Evolutionary conservation across 2,888 invertebrate species (phyloP), one percentile per base, ranked within the genome.

Genomic region (Hybos culiciformis): DNA sequence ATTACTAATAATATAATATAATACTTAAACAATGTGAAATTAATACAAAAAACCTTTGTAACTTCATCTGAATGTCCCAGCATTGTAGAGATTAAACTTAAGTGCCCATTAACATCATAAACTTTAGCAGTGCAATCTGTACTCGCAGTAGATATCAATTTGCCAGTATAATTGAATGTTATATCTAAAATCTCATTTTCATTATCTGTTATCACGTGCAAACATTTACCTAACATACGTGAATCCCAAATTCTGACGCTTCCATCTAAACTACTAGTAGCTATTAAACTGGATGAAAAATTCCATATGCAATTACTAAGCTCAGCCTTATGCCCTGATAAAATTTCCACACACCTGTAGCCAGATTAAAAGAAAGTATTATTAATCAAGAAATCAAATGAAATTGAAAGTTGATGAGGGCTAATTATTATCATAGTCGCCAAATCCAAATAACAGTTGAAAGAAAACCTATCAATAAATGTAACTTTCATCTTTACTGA

Each of bases 141-240:
- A 39, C 83, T 81, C 0, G 78, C 77, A 1, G 83, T 83, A 12
- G 83, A 79, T 61, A 87, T 67, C 37, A 74, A 70, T 50, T 75
- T 74, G 1, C 84, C 83, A 0, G 77, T 75, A 62, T 74, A 78
- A 68, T 86, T 83, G 63, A 86, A 84, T 46, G 77, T 71, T 34
- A 86, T 71, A 56, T 86, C 85, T 39, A 85, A 60, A 15, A 87
- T 80, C 64, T 81, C 82, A 51, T 79, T 77, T 26, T 73, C 70
- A 52, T 80, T 80, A 1, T 71, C 74, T 1, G 68, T 63, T 1
- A 80, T 70, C 1, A 74, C 71, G n/a, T 73, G 71, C 5, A 78
- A 60, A 66, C 14, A 32, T 31, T 51, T 53, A 42, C 57, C 53
- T 36, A 58, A 31, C 1, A 66, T 71, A 17, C 81, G 64, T 2